These are phyloP conservation scores for Melanostigma gelatinosum DNA, from an alignment of 2,113 vertebrate genomes.

Conservation along the genomic window DNA sequence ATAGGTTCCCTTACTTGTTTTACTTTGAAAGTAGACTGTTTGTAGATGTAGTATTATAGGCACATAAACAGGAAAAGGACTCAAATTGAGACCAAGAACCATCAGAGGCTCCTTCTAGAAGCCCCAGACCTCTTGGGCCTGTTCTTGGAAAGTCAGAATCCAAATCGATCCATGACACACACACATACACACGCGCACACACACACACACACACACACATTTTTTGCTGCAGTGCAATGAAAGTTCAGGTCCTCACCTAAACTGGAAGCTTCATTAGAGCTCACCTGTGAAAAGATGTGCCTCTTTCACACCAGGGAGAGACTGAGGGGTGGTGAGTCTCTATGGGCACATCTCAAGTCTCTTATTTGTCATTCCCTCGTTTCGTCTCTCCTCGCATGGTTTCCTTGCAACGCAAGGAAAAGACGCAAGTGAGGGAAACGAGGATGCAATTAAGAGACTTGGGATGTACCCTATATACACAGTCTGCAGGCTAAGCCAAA, in stretches of 20 bases:
- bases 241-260: conserved; percentile 39
- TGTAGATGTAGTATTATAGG: background rate
- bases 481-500: background rate
- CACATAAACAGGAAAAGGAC: background rate
- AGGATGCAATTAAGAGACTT: too few relatives aligned
- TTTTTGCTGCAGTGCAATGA: conserved; percentile 24
- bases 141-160: conserved; percentile 48
- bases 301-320: conserved; percentile 74
- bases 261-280: conserved; percentile 75
- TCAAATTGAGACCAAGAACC: background rate
- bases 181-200: background rate
- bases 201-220: conserved; percentile 12
- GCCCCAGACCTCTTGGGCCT: background rate
- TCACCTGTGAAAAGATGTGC: conserved; percentile 64
- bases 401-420: too few relatives aligned
- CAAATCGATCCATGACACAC: background rate
- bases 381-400: too few relatives aligned
- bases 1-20: background rate
- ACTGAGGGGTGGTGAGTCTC: background rate
- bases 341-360: background rate
- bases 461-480: background rate
- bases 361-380: too few relatives aligned
- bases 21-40: background rate
- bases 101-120: background rate
- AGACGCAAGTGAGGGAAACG: too few relatives aligned